Evolutionary conservation across 2,113 vertebrate species (phyloP).

Genomic region (Aphelocoma coerulescens): DNA sequence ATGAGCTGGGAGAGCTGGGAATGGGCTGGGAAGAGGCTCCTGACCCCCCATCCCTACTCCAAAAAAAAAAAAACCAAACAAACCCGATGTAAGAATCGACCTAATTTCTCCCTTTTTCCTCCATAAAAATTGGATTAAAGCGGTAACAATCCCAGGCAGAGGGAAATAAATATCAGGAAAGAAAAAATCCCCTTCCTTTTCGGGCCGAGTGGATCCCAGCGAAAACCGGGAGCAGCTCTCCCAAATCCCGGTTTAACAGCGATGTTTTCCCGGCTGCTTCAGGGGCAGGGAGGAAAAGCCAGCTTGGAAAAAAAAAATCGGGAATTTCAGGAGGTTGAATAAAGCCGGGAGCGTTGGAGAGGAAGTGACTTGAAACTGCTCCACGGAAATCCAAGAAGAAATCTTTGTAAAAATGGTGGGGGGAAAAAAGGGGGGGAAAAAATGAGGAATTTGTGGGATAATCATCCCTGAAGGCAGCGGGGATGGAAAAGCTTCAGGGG

Average conservation of each 20-base stretch:
- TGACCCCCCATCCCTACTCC: background rate
- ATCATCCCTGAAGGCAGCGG: conserved; percentile 3
- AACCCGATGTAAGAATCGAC: background rate
- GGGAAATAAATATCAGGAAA: background rate
- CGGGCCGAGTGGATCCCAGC: background rate
- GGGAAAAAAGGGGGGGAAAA: background rate
- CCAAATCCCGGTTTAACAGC: background rate
- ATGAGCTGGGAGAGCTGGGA: background rate
- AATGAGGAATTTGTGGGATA: conserved; percentile 18
- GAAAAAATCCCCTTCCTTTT: background rate
- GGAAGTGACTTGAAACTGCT: background rate
- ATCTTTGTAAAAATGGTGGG: background rate
- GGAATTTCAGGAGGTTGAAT: background rate
- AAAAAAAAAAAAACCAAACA: background rate
- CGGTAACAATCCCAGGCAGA: background rate
- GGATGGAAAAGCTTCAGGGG: conserved; percentile 20
- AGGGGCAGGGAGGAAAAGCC: background rate
- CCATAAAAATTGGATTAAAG: background rate
- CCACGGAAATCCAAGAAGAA: background rate
- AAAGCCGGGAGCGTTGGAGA: background rate
- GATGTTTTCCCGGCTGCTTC: background rate
- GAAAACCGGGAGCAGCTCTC: background rate
- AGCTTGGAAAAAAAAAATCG: background rate
- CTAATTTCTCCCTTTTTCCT: background rate
- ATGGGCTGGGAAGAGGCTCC: background rate